Evolutionary conservation across 2,888 invertebrate species (phyloP).

Genomic region (Pollenia labialis): DNA sequence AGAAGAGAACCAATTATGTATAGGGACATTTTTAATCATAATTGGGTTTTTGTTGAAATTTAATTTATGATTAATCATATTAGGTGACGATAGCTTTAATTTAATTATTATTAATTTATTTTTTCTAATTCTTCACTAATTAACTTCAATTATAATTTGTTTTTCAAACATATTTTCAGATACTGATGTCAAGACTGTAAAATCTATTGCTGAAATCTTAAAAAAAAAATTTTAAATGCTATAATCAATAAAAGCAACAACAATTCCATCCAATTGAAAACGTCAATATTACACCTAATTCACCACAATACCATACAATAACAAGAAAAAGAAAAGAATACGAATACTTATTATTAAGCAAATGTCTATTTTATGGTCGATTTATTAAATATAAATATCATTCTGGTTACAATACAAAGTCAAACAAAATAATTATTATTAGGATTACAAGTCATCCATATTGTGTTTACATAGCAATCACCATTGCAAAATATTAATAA

Average conservation of each 20-base stretch:
- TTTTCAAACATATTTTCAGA: slow-evolving; percentile 46
- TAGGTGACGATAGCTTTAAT: neutral
- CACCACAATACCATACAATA: slow-evolving; percentile 19
- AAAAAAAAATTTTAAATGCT: slow-evolving; percentile 13
- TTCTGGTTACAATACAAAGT: slow-evolving; percentile 2
- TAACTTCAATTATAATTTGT: neutral
- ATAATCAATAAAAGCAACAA: slow-evolving; percentile 34
- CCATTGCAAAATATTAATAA: slow-evolving; percentile 16
- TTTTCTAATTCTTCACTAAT: neutral
- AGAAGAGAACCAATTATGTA: no score
- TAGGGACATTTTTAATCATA: no score
- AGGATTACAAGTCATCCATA: slow-evolving; percentile 29
- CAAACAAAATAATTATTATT: slow-evolving; percentile 25
- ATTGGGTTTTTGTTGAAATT: no score
- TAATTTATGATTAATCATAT: no score
- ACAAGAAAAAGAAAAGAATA: slow-evolving; percentile 5
- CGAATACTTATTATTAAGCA: slow-evolving; percentile 19
- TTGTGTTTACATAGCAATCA: slow-evolving; percentile 9
- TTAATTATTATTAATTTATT: neutral
- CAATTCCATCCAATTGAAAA: slow-evolving; percentile 70
- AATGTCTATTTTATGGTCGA: slow-evolving; percentile 44
- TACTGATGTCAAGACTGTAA: slow-evolving; percentile 58
- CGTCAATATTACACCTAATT: slow-evolving; percentile 60
- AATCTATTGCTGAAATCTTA: slow-evolving; percentile 45
- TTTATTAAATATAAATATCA: slow-evolving; percentile 32